These are phyloP conservation scores for Phenganax subtilis DNA, from an alignment of 92 coral and sea anemone genomes.

Conservation along the genomic window DNA sequence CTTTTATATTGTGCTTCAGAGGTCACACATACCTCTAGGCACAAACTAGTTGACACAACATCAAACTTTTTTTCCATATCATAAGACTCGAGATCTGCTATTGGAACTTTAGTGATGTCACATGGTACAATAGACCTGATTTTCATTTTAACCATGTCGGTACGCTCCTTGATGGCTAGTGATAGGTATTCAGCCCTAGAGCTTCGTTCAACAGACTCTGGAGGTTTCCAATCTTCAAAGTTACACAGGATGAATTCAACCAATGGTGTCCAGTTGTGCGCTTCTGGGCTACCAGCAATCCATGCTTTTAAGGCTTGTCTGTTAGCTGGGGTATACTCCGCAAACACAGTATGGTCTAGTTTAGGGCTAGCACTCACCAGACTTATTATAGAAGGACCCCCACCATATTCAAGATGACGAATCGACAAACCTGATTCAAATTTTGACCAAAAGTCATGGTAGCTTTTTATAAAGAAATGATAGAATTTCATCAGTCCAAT, in stretches of 20 bases:
- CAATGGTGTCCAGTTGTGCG: constrained; percentile 49
- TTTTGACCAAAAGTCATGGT: constrained; percentile 30
- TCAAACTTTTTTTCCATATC: constrained; percentile 46
- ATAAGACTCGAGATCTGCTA: constrained; percentile 8
- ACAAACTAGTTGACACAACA: constrained; percentile 50
- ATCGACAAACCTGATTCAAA: neutral
- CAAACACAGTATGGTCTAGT: constrained; percentile 50
- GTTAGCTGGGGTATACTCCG: constrained; percentile 54
- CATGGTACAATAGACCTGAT: constrained; percentile 51
- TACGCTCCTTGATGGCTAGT: constrained; percentile 12
- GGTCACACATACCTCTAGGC: constrained; percentile 59
- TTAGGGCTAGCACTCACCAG: constrained; percentile 52
- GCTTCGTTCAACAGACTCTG: neutral
- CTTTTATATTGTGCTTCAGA: constrained; percentile 43
- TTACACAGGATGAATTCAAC: constrained; percentile 39
- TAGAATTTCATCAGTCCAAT: neutral
- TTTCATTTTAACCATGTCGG: constrained; percentile 46
- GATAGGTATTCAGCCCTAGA: constrained; percentile 1
- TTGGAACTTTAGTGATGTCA: constrained; percentile 39
- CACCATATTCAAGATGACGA: constrained; percentile 55
- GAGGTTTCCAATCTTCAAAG: constrained; percentile 4
- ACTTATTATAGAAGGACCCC: constrained; percentile 48
- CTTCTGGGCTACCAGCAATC: constrained; percentile 29
- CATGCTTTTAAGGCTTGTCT: constrained; percentile 52
- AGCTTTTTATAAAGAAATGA: neutral